A percentile compares a stretch with the other conserved stretches of the same genome.
Conservation (phyloP, 2,888 invertebrate species). For the Pogonocherus hispidulus region DNA sequence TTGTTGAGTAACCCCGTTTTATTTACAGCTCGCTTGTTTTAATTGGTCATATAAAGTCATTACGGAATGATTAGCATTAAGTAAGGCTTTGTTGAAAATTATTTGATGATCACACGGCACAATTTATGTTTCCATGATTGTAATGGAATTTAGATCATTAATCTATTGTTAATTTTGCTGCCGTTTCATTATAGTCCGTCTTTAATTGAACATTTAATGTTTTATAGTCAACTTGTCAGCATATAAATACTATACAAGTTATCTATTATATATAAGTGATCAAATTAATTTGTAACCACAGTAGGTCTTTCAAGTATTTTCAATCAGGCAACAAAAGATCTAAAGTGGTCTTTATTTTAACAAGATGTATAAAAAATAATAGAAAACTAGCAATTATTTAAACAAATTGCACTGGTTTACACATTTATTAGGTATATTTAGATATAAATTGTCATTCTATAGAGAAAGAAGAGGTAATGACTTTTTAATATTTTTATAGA, state of each 20-base stretch:
- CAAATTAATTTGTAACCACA: no score
- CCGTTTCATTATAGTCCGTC: slow-evolving; percentile 8
- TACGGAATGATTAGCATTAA: slow-evolving; percentile 36
- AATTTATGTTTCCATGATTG: slow-evolving; percentile 9
- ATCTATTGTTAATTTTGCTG: slow-evolving; percentile 19
- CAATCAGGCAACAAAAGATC: no score
- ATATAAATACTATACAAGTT: not conserved
- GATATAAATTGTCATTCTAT: no score
- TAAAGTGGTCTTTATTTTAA: no score
- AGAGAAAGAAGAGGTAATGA: no score
- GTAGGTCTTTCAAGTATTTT: no score
- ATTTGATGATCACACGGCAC: slow-evolving; percentile 27
- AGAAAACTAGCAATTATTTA: no score
- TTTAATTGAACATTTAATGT: slow-evolving; percentile 11
- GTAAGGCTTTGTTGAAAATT: slow-evolving; percentile 33
- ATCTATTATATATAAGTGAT: no score
- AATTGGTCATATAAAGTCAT: slow-evolving; percentile 46
- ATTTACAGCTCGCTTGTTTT: slow-evolving; percentile 25
- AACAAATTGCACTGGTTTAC: no score
- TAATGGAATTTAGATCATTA: slow-evolving; percentile 23
- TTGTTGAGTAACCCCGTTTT: slow-evolving; percentile 26
- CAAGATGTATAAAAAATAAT: no score
- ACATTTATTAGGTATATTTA: no score
- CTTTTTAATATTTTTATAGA: no score
- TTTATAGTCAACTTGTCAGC: slow-evolving; percentile 6